Evolutionary conservation across 2,113 vertebrate genomes (phyloP), one percentile per base, ranked within the genome.

Genomic region (Actenoides lindsayi): DNA sequence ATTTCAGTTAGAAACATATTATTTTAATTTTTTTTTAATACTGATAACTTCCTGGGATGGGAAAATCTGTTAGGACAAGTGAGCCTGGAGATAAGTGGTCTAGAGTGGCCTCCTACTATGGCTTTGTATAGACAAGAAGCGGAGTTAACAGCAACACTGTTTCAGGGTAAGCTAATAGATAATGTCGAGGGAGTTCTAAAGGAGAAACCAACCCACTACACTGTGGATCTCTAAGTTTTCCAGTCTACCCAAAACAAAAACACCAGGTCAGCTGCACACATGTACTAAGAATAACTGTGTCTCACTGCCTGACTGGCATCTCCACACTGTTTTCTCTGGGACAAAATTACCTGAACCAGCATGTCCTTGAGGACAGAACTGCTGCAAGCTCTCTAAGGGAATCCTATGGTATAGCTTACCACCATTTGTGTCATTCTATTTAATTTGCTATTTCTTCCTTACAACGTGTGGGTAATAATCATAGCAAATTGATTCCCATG

Each of bases 401-500:
- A 93, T 88, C 90, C 88, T 87, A 28, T 84, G 39, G 81, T 88
- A 93, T 90, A 80, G 87, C 89, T 94, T 95, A 94, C 78, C 86
- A 37, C 87, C 53, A 53, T 92, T 94, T 78, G 37, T 94, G 75
- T 78, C 93, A 90, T 93, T 94, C 82, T 78, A 64, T 78, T 94
- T 95, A 92, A 97, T 92, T 95, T 94, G 83, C 70, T 94, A 71
- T 95, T 94, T 96, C 70, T 96, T 91, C 81, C 57, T 91, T 96
- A 90, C 44, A 80, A 83, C 77, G 85, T 83, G 87, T 88, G 73
- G 93, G 90, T 67, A 97, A 94, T 96, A 93, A 96, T 94, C 93
- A 96, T 82, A 96, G 93, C 56, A 96, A 96, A 96, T 96, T 95
- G 75, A 93, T 89, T 96, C 94, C 90, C 91, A 68, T 79, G 96